Evolutionary conservation across 2,888 invertebrate genomes (phyloP).

Genomic region (Drosophila helvetica): DNA sequence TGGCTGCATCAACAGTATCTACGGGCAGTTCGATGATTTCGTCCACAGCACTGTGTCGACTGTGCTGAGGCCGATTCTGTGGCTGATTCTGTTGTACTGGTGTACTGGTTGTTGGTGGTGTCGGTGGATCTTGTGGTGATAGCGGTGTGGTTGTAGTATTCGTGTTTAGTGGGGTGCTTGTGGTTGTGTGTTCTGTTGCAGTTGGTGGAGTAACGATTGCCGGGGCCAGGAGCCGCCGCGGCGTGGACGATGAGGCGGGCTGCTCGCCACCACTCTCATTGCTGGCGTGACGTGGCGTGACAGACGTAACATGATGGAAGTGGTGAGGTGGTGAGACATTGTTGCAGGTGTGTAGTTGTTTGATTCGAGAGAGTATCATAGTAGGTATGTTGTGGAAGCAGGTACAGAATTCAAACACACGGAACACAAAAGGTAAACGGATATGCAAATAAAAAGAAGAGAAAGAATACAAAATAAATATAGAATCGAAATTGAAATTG

Average conservation of each 20-base stretch:
- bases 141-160: conserved; percentile 76
- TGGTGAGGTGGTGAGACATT: conserved; percentile 47
- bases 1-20: conserved; percentile 81
- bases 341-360: conserved; percentile 40
- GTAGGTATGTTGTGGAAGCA: conserved; percentile 61
- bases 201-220: conserved; percentile 49
- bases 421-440: conserved; percentile 69
- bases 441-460: conserved; percentile 71
- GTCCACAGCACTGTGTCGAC: conserved; percentile 45
- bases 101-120: conserved; percentile 74
- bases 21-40: conserved; percentile 79
- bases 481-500: conserved; percentile 40
- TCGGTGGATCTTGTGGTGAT: conserved; percentile 70
- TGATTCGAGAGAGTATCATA: conserved; percentile 20
- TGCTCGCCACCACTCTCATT: conserved; percentile 64
- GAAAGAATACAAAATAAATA: conserved; percentile 39
- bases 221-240: conserved; percentile 71
- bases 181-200: conserved; percentile 50
- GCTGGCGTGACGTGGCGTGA: conserved; percentile 29
- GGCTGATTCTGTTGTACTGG: conserved; percentile 67
- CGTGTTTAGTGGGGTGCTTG: conserved; percentile 68
- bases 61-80: conserved; percentile 53
- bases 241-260: conserved; percentile 70
- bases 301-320: conserved; percentile 29
- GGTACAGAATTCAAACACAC: conserved; percentile 73